phyloP scores from a whole-genome alignment of 2,113 vertebrate species.

The Lota lota region DNA sequence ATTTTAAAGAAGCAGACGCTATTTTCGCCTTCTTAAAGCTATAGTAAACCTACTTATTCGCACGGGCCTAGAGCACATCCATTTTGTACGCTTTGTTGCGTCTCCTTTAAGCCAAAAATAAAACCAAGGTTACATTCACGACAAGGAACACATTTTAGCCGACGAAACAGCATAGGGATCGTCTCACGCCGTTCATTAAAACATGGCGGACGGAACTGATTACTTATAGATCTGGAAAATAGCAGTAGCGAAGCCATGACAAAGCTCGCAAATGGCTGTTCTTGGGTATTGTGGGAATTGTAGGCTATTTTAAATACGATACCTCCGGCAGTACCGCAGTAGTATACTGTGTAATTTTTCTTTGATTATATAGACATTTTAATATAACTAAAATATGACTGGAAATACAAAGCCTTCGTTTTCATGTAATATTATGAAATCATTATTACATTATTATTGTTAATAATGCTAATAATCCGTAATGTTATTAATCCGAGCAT shows the following conservation, averaged over 20 bases:
- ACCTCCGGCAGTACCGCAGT: not conserved
- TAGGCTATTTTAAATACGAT: constrained; percentile 14
- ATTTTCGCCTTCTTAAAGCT: constrained; percentile 77
- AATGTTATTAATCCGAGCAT: too few species aligned
- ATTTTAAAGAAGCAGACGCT: constrained; percentile 75
- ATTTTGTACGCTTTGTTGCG: constrained; percentile 76
- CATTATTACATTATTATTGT: too few species aligned
- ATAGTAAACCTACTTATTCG: constrained; percentile 70
- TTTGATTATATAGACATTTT: not conserved
- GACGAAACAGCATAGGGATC: constrained; percentile 41
- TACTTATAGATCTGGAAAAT: constrained; percentile 44
- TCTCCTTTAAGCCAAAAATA: constrained; percentile 79
- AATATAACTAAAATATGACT: not conserved
- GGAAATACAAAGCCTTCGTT: too few species aligned
- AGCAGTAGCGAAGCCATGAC: not conserved
- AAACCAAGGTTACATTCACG: constrained; percentile 43
- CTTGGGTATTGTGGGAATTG: constrained; percentile 49
- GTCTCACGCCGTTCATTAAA: not conserved
- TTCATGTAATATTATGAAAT: too few species aligned
- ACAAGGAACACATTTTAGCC: constrained; percentile 27
- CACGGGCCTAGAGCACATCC: constrained; percentile 45
- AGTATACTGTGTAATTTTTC: not conserved
- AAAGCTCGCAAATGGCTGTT: not conserved
- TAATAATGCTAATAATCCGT: too few species aligned
- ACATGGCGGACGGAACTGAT: not conserved